Evolutionary conservation across 2,888 invertebrate genomes (phyloP), one percentile per base, ranked within the genome.

Genomic region (Plagodis dolabraria): DNA sequence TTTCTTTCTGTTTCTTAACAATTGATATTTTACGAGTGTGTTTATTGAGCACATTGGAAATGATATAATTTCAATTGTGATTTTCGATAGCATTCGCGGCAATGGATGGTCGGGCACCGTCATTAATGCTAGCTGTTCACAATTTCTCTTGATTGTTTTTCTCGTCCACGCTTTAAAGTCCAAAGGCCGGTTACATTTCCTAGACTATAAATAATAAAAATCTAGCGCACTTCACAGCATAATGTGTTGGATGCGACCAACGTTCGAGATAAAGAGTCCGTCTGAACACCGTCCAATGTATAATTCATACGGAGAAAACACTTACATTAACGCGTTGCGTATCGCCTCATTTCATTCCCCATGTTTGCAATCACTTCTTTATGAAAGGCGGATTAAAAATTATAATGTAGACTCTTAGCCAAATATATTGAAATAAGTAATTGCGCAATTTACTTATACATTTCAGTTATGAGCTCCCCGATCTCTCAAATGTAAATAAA

Each of bases 21-120:
- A 92, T 91, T 87, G 90, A 86, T 89, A 87, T 87, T 92, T 92
- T 91, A 92, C 85, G 90, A 90, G 83, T 90, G 88, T 92, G 92
- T 92, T 92, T 92, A 92, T 92, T 91, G 89, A 84, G 86, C 82
- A 82, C 82, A 83, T 82, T 87, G 82, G 81, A 85, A 86, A 86
- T 86, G 83, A 86, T 80, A 84, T 84, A 87, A 86, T 85, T 80
- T 83, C 85, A 86, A 87, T 88, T 84, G 83, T 76, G 78, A 78
- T 76, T 80, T 79, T 81, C 69, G 72, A 75, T 76, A 60, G 70
- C 72, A 68, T 64, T 71, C 63, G 64, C 60, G 55, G 45, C 54
- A 48, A 51, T 44, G 8, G 42, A 43, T 42, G 49, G 59, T 51
- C 47, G 33, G 46, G 47, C 45, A 59, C 46, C 47, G 54, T 58